Conservation (phyloP, 2,888 invertebrate species). For the Elmis aenea region DNA sequence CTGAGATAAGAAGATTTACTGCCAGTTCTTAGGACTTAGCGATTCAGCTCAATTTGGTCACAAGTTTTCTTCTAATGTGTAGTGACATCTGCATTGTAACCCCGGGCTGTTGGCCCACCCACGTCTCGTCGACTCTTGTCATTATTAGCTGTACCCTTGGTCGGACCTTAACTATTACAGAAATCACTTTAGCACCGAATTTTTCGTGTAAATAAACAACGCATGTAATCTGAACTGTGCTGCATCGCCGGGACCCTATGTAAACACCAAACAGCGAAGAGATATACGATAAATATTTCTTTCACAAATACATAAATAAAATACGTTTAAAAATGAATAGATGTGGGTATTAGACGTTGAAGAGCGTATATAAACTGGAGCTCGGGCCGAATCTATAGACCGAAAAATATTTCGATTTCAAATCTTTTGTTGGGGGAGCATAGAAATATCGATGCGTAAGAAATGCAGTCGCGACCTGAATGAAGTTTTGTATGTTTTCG, state of each 20-base stretch:
- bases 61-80: slow-evolving; percentile 25
- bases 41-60: slow-evolving; percentile 22
- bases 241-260: no score
- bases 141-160: no score
- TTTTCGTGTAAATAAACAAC: no score
- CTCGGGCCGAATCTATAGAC: slow-evolving; percentile 10
- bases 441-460: slow-evolving; percentile 16
- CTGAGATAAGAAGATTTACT: slow-evolving; percentile 25
- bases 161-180: no score
- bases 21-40: slow-evolving; percentile 15
- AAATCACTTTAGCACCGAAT: no score
- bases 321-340: no score
- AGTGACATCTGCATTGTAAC: slow-evolving; percentile 26
- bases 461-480: slow-evolving; percentile 15
- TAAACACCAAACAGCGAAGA: no score
- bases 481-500: slow-evolving; percentile 18
- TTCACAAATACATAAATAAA: no score
- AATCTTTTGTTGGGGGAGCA: slow-evolving; percentile 14
- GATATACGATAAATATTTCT: no score
- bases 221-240: no score
- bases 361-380: slow-evolving; percentile 5
- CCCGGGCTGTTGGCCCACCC: slow-evolving; percentile 22
- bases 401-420: slow-evolving; percentile 16
- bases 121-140: no score
- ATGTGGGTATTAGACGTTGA: no score